Percentiles rank a stretch among this genome's conserved stretches.
Conservation (phyloP, 1,140 invertebrate species). For the Arion vulgaris region DNA sequence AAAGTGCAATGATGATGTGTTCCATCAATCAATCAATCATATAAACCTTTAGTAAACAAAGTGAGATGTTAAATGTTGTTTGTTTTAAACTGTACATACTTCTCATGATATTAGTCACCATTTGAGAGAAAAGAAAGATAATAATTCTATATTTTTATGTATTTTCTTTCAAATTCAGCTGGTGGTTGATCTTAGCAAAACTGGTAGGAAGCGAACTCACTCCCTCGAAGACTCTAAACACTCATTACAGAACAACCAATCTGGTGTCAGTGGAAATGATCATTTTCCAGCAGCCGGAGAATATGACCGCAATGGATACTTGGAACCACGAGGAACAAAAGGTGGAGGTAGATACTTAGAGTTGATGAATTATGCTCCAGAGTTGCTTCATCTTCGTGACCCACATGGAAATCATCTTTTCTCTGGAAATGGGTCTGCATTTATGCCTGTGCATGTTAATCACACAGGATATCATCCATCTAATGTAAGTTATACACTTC, state of each 20-base stretch:
- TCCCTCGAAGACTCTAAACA: conserved; percentile 43
- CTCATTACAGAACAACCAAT: conserved; percentile 28
- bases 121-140: background rate
- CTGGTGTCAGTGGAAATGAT: background rate
- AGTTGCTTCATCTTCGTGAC: conserved; percentile 29
- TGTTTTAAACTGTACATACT: too few relatives aligned
- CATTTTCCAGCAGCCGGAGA: conserved; percentile 41
- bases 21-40: too few relatives aligned
- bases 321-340: conserved; percentile 45
- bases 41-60: too few relatives aligned
- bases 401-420: conserved; percentile 25
- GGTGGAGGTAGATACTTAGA: conserved; percentile 40
- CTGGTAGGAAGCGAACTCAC: conserved; percentile 41
- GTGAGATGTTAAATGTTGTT: too few relatives aligned
- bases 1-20: too few relatives aligned
- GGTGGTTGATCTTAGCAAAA: conserved; percentile 43
- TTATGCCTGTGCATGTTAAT: conserved; percentile 15
- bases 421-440: conserved; percentile 26
- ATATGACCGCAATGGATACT: conserved; percentile 46
- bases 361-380: conserved; percentile 48
- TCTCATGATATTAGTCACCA: too few relatives aligned
- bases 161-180: conserved; percentile 30
- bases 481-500: conserved; percentile 12
- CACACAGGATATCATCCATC: conserved; percentile 31
- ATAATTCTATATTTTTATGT: background rate